Evolutionary conservation across 2,113 vertebrate species (phyloP).

Genomic region (Callopanchax toddi): DNA sequence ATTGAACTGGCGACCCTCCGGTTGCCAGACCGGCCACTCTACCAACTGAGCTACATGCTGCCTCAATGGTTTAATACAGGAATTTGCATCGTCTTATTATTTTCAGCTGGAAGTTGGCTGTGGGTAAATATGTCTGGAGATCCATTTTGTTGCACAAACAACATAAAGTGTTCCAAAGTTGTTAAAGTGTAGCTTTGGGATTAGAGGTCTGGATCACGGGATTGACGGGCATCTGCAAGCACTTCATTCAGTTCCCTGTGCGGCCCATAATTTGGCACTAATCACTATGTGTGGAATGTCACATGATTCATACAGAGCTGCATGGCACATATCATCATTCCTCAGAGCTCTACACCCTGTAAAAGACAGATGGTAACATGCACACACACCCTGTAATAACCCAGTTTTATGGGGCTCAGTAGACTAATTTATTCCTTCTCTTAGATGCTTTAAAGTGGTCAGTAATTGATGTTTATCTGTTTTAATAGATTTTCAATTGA

Average conservation of each 20-base stretch:
- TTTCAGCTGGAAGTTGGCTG: no score
- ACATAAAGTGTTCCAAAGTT: constrained; percentile 42
- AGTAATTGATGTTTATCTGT: constrained; percentile 3
- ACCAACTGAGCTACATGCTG: no score
- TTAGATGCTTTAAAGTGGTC: constrained; percentile 1
- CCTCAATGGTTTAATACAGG: no score
- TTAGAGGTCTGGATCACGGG: constrained; percentile 42
- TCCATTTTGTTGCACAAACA: constrained; percentile 45
- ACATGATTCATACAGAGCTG: constrained; percentile 53
- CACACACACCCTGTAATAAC: constrained; percentile 23
- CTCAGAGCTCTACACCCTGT: constrained; percentile 54
- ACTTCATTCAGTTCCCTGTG: constrained; percentile 58
- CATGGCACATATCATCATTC: constrained; percentile 48
- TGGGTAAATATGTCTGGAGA: no score
- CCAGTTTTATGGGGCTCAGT: constrained; percentile 36
- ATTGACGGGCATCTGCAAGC: constrained; percentile 62
- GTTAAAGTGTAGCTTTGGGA: constrained; percentile 54
- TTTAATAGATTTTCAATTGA: constrained; percentile 1
- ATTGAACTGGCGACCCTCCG: no score
- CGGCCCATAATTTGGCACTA: constrained; percentile 57
- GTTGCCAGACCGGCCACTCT: no score
- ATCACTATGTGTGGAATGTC: constrained; percentile 64
- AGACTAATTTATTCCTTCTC: constrained; percentile 28
- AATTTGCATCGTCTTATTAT: no score
- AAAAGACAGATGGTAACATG: constrained; percentile 62